Base-by-base conservation (phyloP, 2,888 invertebrate species). In the Euproctis similis region DNA sequence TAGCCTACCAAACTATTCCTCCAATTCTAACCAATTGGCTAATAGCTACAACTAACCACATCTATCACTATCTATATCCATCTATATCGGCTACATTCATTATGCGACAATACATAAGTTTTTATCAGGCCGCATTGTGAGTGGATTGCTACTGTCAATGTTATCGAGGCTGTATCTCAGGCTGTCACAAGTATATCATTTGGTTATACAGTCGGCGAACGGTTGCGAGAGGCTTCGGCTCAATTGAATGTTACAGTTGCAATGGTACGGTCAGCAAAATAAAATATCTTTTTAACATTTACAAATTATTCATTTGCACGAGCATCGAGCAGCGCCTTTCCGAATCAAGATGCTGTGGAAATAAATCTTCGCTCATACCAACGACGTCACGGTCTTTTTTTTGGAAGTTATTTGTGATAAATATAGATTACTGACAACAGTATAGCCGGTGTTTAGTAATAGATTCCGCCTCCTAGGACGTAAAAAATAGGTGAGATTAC, bases 131-230 rank as follows among this genome's bases (percentile, higher is more conserved):
- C 28, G 38, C 50, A 56, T 46, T 56, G 52, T 50, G 48, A 51
- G 57, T 53, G 41, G 53, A 46, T 58, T 59, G 49, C 54, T 51
- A 55, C 62, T 64, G 62, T 62, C 75, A 60, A 35, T 59, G 38
- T 59, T 65, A 71, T 75, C 73, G 46, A 25, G 29, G 30, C 52
- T 54, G 61, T 65, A 72, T 75, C 68, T 52, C 41, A 24, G 38
- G 4, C 70, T 66, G 76, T 76, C 75, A 75, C 67, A 75, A 67
- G 67, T 67, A 66, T 74, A 72, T 74, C 71, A 70, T 62, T 65
- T n/a, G n/a, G n/a, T n/a, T 60, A 48, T 52, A 58, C 52, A 59
- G 42, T 49, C 38, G 47, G 50, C 31, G 48, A 53, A 64, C 57
- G 58, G 64, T 55, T 51, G 53, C 45, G 44, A 47, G 39, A 41